Base-by-base conservation (phyloP, 1,140 invertebrate species). In the Bombus turneri region DNA sequence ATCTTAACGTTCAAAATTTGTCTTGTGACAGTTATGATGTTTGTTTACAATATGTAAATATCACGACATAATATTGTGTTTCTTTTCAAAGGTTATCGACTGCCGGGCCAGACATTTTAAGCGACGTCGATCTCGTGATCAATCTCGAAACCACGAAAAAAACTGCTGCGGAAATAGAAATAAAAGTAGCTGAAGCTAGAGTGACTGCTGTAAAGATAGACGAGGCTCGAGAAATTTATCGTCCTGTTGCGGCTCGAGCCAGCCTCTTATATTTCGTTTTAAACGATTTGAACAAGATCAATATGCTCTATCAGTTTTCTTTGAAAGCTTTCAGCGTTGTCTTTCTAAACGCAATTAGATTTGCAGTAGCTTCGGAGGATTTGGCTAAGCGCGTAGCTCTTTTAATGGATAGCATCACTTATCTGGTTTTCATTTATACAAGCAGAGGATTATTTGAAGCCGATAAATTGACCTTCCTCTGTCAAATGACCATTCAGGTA, bases 301-400 rank as follows among this genome's bases (percentile, higher is more conserved):
- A 99, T 95, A 98, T 98, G 73, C 98, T 99, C 89, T 99, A 99
- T 94, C 98, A 99, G 92, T 99, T 99, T 95, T 99, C 98, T 0
- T 93, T 99, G 53, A 99, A 99, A 95, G 98, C 98, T 0, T 99
- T 99, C 95, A 98, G 97, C 90, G 97, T 98, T 6, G 98, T 99
- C 2, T 99, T 99, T 95, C 97, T 97, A 90, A 98, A 98, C 91
- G 98, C 98, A 1, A 97, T 99, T 75, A 95, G 96, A 37, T 96
- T 95, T 85, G 97, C 98, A 0, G 96, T 96, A 62, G 93, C 95
- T 8, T 96, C 96, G 4, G 97, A 98, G 28, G 96, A 95, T 3
- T 95, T 99, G 0, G 96, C 96, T 74, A 95, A 96, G n/a, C 94
- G 98, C 53, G 98, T 99, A 3, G 83, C 93, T 0, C 97, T 98